Percentiles rank a stretch among this genome's conserved stretches.
Conservation (phyloP, 2,888 invertebrate genomes). For the Melanophora roralis region DNA sequence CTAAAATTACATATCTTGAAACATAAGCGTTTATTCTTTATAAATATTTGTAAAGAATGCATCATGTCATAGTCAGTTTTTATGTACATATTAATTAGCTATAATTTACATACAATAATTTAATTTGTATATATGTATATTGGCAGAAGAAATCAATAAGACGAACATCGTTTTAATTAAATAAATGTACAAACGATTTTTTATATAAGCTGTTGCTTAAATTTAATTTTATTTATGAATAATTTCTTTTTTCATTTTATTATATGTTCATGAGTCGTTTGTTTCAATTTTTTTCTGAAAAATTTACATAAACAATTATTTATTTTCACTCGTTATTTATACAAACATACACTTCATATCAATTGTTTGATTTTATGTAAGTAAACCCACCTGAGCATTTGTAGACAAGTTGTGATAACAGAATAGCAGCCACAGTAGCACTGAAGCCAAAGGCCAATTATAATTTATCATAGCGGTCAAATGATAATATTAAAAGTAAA, state of each 20-base stretch:
- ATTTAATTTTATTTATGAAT: slow-evolving; percentile 47
- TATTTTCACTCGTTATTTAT: slow-evolving; percentile 17
- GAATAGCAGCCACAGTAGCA: slow-evolving; percentile 58
- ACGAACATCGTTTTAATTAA: no score
- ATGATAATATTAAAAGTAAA: not conserved
- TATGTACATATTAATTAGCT: no score
- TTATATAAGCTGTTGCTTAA: slow-evolving; percentile 8
- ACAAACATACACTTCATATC: not conserved
- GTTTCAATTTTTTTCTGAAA: not conserved
- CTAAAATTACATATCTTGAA: no score
- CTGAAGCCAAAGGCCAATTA: slow-evolving; percentile 58
- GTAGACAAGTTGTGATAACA: slow-evolving; percentile 51
- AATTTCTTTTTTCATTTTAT: slow-evolving; percentile 35
- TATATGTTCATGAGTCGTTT: no score
- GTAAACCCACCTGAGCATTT: slow-evolving; percentile 56
- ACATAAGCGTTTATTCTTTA: no score
- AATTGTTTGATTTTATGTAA: not conserved
- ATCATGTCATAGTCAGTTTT: no score
- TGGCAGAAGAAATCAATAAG: no score
- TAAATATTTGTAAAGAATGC: no score
- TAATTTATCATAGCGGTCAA: slow-evolving; percentile 52
- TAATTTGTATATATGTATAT: no score
- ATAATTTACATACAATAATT: no score
- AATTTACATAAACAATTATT: slow-evolving; percentile 35
- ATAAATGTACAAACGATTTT: slow-evolving; percentile 12